Percentiles rank a stretch among this genome's conserved stretches.
Conservation (phyloP, 2,888 invertebrate species). For the Adineta ricciae region DNA sequence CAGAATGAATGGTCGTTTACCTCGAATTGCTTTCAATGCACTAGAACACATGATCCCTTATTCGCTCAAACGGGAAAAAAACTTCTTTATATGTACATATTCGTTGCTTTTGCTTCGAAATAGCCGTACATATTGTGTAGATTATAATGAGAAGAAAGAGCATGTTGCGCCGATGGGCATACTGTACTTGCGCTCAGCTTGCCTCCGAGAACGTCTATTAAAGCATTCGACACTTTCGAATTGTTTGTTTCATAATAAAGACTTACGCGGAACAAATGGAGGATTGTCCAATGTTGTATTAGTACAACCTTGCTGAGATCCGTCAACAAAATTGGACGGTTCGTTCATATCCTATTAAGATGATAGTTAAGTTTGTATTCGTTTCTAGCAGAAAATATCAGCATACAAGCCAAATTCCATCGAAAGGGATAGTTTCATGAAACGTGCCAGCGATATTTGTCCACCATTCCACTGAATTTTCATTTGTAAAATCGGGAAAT, state of each 20-base stretch:
- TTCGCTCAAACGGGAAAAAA: not conserved
- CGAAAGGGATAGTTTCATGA: conserved; percentile 38
- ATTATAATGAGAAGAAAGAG: conserved; percentile 41
- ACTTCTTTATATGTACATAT: conserved; percentile 36
- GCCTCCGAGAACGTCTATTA: conserved; percentile 36
- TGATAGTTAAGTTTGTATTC: too few species aligned
- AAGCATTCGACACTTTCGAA: too few species aligned
- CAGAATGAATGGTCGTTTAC: conserved; percentile 35
- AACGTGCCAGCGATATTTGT: conserved; percentile 37
- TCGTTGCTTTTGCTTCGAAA: conserved; percentile 39
- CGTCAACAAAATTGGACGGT: conserved; percentile 45
- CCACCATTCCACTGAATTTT: conserved; percentile 41
- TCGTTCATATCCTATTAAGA: conserved; percentile 44
- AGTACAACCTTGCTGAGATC: conserved; percentile 42
- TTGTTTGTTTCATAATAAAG: not conserved
- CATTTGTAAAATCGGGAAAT: conserved; percentile 44
- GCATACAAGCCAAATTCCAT: conserved; percentile 41
- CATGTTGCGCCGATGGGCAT: conserved; percentile 41
- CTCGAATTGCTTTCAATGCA: conserved; percentile 38
- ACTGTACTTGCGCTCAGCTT: conserved; percentile 39
- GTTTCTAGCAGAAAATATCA: too few species aligned
- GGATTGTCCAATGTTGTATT: conserved; percentile 41
- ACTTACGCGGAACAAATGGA: conserved; percentile 41
- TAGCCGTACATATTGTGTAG: conserved; percentile 44
- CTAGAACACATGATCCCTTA: conserved; percentile 33